phyloP scores from a whole-genome alignment of 2,888 invertebrate species.

The Acanthosepion pharaonis region DNA sequence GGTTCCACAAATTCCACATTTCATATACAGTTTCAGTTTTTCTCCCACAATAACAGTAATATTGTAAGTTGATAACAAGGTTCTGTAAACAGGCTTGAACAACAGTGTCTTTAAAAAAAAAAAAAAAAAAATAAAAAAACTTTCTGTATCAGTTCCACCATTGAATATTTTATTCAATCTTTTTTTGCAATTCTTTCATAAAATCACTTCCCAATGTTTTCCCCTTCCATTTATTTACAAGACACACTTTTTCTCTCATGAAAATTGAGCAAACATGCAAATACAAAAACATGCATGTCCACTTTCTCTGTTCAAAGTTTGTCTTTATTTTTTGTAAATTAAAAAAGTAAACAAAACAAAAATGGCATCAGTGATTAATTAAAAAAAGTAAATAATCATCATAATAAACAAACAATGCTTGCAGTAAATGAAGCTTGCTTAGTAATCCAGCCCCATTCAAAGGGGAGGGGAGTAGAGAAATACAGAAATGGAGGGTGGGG shows the following conservation, averaged over 20 bases:
- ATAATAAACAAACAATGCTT: background rate
- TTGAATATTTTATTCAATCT: background rate
- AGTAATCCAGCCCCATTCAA: background rate
- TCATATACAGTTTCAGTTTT: background rate
- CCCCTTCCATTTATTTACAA: conserved; percentile 23
- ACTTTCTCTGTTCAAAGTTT: conserved; percentile 11
- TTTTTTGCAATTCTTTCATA: background rate
- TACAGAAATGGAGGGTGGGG: background rate
- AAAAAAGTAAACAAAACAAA: background rate
- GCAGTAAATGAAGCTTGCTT: background rate
- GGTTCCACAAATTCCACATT: conserved; percentile 25
- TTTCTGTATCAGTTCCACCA: background rate
- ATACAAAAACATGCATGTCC: conserved; percentile 33
- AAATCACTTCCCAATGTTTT: background rate
- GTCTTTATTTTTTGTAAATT: background rate
- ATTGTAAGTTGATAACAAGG: conserved; percentile 37
- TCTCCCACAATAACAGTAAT: conserved; percentile 4
- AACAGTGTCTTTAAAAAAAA: background rate
- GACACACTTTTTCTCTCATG: background rate
- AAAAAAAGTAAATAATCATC: background rate
- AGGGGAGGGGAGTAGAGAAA: background rate
- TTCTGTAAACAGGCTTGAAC: conserved; percentile 39
- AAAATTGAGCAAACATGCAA: conserved; percentile 33
- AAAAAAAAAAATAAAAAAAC: background rate
- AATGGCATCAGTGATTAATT: background rate